Base-by-base conservation (phyloP, 2,888 invertebrate species). In the Reticulitermes lucifugus region DNA sequence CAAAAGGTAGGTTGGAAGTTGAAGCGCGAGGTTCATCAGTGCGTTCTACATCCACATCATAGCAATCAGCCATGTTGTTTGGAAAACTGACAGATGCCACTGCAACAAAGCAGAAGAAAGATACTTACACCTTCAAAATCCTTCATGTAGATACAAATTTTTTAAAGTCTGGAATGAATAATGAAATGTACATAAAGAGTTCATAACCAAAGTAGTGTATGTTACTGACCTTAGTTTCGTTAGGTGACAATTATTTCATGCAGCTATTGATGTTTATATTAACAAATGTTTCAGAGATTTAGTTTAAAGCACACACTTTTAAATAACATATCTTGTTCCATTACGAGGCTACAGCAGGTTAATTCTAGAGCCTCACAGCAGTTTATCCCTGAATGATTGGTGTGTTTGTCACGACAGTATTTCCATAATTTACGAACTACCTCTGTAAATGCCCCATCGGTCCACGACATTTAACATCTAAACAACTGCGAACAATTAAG, bases 1-100 rank as follows among this genome's bases (percentile, higher is more conserved):
- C 88, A 84, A 87, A 88, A 22, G 88, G 86, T 12, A 88, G 80
- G 10, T 79, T 85, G 51, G 88, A 87, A 22, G 87, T 87, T 14
- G 87, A 87, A n/a, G 87, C 86, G 51, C 86, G 86, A 41, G 85
- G 86, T 59, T 87, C 88, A 21, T 86, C 86, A 22, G 86, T 79
- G 73, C 87, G 83, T 70, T 87, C 86, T 14, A 87, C 87, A 55
- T 87, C 59, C 7, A 87, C 88, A 77, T 87, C 83, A 73, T 86
- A 88, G 82, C 85, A 87, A 71, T 87, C 85, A 35, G 86, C 87
- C 86, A 86, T 85, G 70, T 85, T 82, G 3, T 87, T 86, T 55
- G 87, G 86, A 55, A 87, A 87, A 46, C 87, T 87, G 35, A 87
- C 86, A 71, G 86, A 46, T 84, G 84, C 79, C 84, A 84, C 84